Evolutionary conservation across 2,113 vertebrate genomes (phyloP).

Genomic region (Numenius arquata): DNA sequence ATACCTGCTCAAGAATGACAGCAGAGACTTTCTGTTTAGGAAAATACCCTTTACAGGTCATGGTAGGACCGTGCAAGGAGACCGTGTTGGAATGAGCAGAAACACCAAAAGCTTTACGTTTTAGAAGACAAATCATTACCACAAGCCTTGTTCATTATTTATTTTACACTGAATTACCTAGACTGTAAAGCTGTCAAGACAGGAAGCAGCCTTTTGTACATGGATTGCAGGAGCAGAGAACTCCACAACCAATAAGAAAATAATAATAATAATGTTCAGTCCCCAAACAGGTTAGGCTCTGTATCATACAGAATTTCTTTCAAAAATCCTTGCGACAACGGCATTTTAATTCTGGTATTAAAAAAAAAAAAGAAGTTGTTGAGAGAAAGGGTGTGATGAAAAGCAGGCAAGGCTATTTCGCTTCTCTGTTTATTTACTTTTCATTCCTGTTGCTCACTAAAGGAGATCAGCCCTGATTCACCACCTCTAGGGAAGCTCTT

Average conservation of each 20-base stretch:
- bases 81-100: not conserved
- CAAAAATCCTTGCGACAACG: not conserved
- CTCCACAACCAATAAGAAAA: accelerated
- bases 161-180: not conserved
- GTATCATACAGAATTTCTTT: not conserved
- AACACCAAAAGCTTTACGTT: not conserved
- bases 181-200: not conserved
- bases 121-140: not conserved
- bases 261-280: not conserved
- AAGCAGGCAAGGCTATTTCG: not conserved
- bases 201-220: not conserved
- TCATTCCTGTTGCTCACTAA: not conserved
- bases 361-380: not conserved
- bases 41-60: not conserved
- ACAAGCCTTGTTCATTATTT: not conserved
- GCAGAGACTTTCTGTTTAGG: not conserved
- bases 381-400: not conserved
- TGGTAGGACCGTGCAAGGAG: not conserved
- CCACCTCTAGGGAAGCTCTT: not conserved
- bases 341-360: not conserved
- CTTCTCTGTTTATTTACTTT: not conserved
- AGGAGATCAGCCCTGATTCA: not conserved
- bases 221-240: not conserved
- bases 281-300: not conserved
- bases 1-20: not conserved